Evolutionary conservation across 2,113 vertebrate genomes (phyloP).

Genomic region (Gavia stellata): DNA sequence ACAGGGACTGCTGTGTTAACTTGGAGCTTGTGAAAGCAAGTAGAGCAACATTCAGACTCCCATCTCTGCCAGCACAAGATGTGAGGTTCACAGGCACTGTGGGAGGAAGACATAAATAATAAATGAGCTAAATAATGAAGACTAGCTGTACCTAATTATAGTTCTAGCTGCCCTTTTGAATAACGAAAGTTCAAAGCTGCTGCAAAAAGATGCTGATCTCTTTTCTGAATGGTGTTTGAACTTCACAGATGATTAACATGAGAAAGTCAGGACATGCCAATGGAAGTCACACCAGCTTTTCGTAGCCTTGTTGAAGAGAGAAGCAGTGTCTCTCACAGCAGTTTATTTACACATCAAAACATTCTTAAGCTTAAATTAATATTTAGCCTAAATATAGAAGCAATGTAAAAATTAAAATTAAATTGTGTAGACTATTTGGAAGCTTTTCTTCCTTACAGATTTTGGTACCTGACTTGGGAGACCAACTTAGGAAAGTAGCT

Average conservation of each 20-base stretch:
- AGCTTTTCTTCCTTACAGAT: neutral
- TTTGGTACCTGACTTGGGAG: neutral
- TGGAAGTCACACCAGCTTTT: neutral
- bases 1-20: neutral
- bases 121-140: conserved; percentile 40
- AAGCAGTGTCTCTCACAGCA: neutral
- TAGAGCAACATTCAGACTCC: neutral
- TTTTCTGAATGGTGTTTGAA: conserved; percentile 10
- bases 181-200: conserved; percentile 35
- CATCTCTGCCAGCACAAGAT: neutral
- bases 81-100: neutral
- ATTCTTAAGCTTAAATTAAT: neutral
- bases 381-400: neutral
- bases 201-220: neutral
- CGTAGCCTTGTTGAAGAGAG: neutral
- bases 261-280: neutral
- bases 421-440: neutral
- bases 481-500: neutral
- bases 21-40: neutral
- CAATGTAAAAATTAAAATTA: neutral
- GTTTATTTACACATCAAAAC: conserved; percentile 9
- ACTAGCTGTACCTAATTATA: conserved; percentile 28
- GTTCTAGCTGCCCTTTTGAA: conserved; percentile 8
- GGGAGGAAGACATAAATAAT: conserved; percentile 38
- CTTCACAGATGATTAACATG: neutral